A percentile compares a stretch with the other conserved stretches of the same genome.
phyloP scores from a whole-genome alignment of 2,797 vertebrate genomes.

The Gobionotothen gibberifrons region DNA sequence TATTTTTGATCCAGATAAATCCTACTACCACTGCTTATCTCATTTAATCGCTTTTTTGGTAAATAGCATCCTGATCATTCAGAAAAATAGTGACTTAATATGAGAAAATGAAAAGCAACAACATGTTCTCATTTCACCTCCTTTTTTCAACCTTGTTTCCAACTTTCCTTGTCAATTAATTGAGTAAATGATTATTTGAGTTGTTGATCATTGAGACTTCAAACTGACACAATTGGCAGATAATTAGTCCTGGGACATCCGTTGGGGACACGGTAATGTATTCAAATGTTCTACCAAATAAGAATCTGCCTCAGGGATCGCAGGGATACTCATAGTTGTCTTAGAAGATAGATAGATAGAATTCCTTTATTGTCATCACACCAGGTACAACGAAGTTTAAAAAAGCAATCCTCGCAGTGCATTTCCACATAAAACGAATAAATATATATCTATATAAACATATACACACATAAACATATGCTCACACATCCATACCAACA shows the following conservation, averaged over 20 bases:
- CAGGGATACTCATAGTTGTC: not conserved
- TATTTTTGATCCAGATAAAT: not conserved
- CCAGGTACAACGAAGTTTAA: too few relatives aligned
- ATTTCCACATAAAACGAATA: too few relatives aligned
- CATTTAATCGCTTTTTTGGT: not conserved
- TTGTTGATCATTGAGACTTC: not conserved
- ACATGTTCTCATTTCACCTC: not conserved
- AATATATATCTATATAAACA: too few relatives aligned
- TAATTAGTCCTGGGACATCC: not conserved
- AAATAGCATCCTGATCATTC: too few relatives aligned
- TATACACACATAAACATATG: too few relatives aligned
- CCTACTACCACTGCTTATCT: not conserved
- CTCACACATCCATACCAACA: too few relatives aligned
- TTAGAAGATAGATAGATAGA: too few relatives aligned
- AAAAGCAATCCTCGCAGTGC: too few relatives aligned
- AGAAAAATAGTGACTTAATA: not conserved
- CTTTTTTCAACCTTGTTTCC: not conserved
- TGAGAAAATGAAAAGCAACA: not conserved
- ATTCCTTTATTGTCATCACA: too few relatives aligned
- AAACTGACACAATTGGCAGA: not conserved
- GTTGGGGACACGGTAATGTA: not conserved
- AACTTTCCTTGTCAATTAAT: not conserved
- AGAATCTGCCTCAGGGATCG: not conserved
- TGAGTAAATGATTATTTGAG: not conserved
- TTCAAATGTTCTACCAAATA: slow-evolving; percentile 14